Evolutionary conservation across 2,113 vertebrate genomes (phyloP), one percentile per base, ranked within the genome.

Genomic region (Agapornis roseicollis): DNA sequence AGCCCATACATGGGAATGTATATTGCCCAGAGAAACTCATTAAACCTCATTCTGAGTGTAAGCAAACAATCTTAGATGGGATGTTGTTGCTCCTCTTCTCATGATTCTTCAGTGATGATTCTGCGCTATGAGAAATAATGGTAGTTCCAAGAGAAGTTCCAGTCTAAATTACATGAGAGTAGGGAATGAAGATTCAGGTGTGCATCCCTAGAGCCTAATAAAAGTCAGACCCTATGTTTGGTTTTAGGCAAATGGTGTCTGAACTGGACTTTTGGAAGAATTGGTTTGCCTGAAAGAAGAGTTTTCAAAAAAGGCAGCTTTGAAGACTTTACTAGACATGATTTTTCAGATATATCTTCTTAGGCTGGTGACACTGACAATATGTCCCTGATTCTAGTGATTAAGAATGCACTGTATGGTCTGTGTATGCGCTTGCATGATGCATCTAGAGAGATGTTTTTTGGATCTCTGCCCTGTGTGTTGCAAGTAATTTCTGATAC

Each of bases 91-190:
- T 15, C 18, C 3, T 47, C 35, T 63, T 65, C 33, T 65, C 63
- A 61, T 29, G 13, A 82, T n/a, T 60, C 12, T 47, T 77, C 24
- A 25, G 46, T 11, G 25, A 37, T 5, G 4, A 64, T 52, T 23
- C 4, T 50, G 10, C 28, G 76, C 35, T 79, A 4, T 0, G 0
- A 53, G 35, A 58, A 65, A 10, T 20, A 56, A 17, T 11, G 7
- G 2, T 17, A n/a, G 5, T 52, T 86, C 22, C 11, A 23, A 47
- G 22, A 6, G 25, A 90, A 52, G 15, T 86, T 78, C 71, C 42
- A 42, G 23, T 18, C 5, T 50, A 50, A 94, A 79, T 64, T 35
- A 13, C 4, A 2, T 41, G 17, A 29, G 25, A 63, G 23, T 35
- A 47, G 42, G 60, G 71, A 63, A 13, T 58, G 55, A 74, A 27